Evolutionary conservation across 2,113 vertebrate species (phyloP), one percentile per base, ranked within the genome.

Genomic region (Ifrita kowaldi): DNA sequence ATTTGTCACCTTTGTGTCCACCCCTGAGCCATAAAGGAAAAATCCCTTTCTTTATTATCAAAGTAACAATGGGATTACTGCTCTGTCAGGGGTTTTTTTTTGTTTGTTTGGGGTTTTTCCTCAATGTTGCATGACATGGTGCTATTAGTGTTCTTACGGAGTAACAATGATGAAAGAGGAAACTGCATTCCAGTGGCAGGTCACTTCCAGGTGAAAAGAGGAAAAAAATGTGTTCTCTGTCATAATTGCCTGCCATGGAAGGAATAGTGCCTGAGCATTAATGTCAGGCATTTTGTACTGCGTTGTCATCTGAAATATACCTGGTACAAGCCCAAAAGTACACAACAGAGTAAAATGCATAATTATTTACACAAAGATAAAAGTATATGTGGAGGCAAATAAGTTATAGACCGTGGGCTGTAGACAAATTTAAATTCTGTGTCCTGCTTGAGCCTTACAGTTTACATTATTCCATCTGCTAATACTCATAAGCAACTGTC

Each of bases 131-230:
- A n/a, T 95, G 92, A 35, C 56, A 88, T 3, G 10, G 39, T 67
- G 68, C 49, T 78, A 18, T 95, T 83, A 67, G 35, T 10, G 42
- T 20, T 84, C 73, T 75, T 80, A 24, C 27, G 22, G 79, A 83
- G 70, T 68, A 90, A 92, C 21, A 44, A 70, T 73, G 67, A 83
- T 70, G 81, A 73, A 87, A 87, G 63, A 80, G 74, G 69, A 87
- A 95, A 55, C 70, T 85, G 57, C 83, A 84, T 97, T 97, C 91
- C 91, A 64, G 73, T 46, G 62, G 60, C 74, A 94, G 93, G 82
- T 95, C 93, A 97, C 24, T 33, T 57, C 32, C 80, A 70, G 93
- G 90, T 91, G 92, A 94, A 67, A 84, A 84, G 46, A 84, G 30
- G 28, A 20, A 55, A 92, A 84, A 89, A 87, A 49, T 7, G 14